Evolutionary conservation across 2,888 invertebrate species (phyloP).

Genomic region (Caenorhabditis afra): DNA sequence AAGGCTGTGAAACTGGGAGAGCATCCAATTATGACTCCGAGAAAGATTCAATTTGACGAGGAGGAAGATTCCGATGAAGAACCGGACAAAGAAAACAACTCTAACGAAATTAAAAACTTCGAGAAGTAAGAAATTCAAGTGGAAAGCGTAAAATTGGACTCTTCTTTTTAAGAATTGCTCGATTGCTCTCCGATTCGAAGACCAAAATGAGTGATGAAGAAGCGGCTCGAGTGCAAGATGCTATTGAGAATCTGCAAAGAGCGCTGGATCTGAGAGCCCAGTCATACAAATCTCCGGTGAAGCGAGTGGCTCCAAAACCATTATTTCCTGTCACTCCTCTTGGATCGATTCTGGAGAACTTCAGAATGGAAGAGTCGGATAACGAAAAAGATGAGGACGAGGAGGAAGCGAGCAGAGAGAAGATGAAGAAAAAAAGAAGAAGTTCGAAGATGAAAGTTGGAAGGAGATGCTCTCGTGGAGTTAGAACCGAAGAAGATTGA

Average conservation of each 20-base stretch:
- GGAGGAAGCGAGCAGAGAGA: neutral
- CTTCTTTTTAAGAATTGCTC: conserved; percentile 4
- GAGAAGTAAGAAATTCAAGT: neutral
- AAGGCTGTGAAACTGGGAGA: neutral
- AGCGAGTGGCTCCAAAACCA: neutral
- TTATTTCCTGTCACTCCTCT: conserved; percentile 3
- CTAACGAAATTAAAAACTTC: neutral
- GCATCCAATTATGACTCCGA: neutral
- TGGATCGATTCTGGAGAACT: conserved; percentile 2
- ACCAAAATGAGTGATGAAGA: neutral
- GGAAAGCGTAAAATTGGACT: no score
- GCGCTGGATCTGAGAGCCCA: neutral
- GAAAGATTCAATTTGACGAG: conserved; percentile 18
- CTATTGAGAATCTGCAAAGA: neutral
- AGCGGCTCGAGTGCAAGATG: neutral
- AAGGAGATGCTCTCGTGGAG: neutral
- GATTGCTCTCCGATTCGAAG: neutral
- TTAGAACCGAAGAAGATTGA: neutral
- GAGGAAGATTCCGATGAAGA: conserved; percentile 14
- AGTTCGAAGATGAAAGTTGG: conserved; percentile 29
- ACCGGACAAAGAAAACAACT: conserved; percentile 5
- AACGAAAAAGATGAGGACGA: neutral
- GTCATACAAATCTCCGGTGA: conserved; percentile 3
- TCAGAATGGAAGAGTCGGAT: neutral
- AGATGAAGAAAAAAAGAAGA: conserved; percentile 9